These are phyloP conservation scores for Carcina quercana DNA, from an alignment of 2,888 invertebrate species.

Conservation along the genomic window DNA sequence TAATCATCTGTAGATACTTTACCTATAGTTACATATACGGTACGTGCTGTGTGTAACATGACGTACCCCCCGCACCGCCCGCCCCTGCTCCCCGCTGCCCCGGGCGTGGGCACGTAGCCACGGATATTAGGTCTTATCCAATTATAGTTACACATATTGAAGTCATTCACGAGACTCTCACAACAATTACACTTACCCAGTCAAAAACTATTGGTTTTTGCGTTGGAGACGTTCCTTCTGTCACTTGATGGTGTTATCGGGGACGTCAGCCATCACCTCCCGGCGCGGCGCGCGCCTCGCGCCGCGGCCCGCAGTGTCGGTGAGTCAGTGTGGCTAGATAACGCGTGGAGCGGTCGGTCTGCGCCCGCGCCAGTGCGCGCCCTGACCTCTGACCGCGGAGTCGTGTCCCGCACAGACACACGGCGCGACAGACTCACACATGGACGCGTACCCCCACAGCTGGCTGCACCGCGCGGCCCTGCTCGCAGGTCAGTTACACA, in stretches of 20 bases:
- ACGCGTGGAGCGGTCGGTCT: conserved; percentile 12
- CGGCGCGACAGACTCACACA: conserved; percentile 12
- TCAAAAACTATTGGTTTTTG: too few relatives aligned
- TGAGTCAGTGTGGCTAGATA: conserved; percentile 18
- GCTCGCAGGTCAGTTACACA: conserved; percentile 33
- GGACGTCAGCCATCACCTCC: background rate
- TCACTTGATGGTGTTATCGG: background rate
- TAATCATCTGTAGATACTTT: too few relatives aligned
- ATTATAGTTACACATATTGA: too few relatives aligned
- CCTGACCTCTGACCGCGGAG: conserved; percentile 58
- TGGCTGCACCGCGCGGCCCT: conserved; percentile 49
- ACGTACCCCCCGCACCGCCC: too few relatives aligned
- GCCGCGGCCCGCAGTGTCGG: conserved; percentile 17
- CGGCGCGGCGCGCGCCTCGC: background rate
- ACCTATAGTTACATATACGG: too few relatives aligned
- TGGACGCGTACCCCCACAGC: conserved; percentile 37
- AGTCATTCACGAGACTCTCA: too few relatives aligned
- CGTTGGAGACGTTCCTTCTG: too few relatives aligned
- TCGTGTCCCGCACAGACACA: conserved; percentile 22
- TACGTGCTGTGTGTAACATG: too few relatives aligned
- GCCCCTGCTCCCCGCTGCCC: too few relatives aligned
- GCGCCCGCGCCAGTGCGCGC: conserved; percentile 31
- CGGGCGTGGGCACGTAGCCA: too few relatives aligned
- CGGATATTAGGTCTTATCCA: too few relatives aligned
- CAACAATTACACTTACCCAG: too few relatives aligned